These are phyloP conservation scores for Phenganax stokvisi DNA, from an alignment of 92 coral and sea anemone genomes.

Conservation along the genomic window DNA sequence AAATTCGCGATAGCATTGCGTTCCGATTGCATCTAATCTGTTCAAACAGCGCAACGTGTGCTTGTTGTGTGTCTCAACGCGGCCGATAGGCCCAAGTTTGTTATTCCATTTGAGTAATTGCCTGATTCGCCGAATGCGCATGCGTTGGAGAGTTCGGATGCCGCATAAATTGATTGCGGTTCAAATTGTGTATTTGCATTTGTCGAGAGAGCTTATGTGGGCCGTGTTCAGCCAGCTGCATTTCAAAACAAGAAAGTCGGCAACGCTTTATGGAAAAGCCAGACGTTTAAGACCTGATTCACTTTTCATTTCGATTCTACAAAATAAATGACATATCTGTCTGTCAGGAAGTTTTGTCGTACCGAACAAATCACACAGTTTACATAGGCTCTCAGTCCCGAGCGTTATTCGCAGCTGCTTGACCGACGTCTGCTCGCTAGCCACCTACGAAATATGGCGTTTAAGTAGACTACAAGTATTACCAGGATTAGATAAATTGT, in stretches of 20 bases:
- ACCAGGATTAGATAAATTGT: not conserved
- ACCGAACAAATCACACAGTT: not conserved
- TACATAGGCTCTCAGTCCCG: not conserved
- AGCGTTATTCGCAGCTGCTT: not conserved
- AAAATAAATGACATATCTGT: not conserved
- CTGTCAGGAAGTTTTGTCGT: not conserved
- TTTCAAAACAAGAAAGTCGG: not conserved
- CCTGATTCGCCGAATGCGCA: not conserved
- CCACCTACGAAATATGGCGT: slow-evolving; percentile 1
- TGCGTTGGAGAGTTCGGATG: slow-evolving; percentile 2
- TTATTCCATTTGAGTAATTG: not conserved
- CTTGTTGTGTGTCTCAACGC: slow-evolving; percentile 11
- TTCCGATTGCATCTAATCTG: slow-evolving; percentile 12
- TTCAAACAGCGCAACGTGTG: not conserved
- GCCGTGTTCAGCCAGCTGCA: slow-evolving; percentile 33
- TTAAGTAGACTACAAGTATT: not conserved
- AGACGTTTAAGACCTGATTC: not conserved
- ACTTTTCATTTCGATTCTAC: not conserved
- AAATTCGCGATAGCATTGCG: not conserved
- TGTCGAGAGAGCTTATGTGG: slow-evolving; percentile 32
- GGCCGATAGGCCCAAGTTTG: slow-evolving; percentile 8
- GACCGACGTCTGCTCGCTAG: not conserved
- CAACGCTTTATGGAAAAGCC: slow-evolving; percentile 13
- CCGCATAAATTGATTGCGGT: slow-evolving; percentile 41
- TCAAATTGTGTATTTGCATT: slow-evolving; percentile 32